These are phyloP conservation scores for Ellobius talpinus DNA, from an alignment of 2,113 vertebrate species.

Conservation along the genomic window DNA sequence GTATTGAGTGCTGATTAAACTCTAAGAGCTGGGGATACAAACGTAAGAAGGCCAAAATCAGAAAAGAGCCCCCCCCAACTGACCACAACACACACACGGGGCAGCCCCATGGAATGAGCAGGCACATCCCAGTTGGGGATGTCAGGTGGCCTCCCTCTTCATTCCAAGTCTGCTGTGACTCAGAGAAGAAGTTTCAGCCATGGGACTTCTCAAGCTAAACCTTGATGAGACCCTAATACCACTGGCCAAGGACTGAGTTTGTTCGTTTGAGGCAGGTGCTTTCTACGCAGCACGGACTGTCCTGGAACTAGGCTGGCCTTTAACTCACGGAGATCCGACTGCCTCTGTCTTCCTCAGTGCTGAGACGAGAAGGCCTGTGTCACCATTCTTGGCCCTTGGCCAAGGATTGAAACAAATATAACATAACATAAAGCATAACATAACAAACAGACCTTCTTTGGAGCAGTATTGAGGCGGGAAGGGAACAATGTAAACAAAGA, in stretches of 20 bases:
- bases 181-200: background rate
- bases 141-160: background rate
- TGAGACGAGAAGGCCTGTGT: background rate
- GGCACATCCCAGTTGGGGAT: background rate
- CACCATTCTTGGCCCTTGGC: background rate
- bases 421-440: background rate
- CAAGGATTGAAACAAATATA: background rate
- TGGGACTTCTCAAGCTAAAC: background rate
- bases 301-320: background rate
- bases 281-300: background rate
- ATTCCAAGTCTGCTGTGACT: background rate
- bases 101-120: background rate
- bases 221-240: background rate
- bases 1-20: background rate
- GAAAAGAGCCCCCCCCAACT: fast-evolving
- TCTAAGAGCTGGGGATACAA: background rate
- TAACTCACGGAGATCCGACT: background rate
- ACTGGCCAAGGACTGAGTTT: background rate
- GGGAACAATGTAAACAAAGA: conserved; percentile 70
- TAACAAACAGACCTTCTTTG: conserved; percentile 38
- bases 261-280: background rate
- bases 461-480: conserved; percentile 43
- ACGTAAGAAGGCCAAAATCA: background rate
- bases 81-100: background rate
- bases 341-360: background rate